Percentiles rank a stretch among this genome's conserved stretches.
These are phyloP conservation scores for Lepetodrilus schrolli DNA, from an alignment of 2,888 invertebrate species.

Conservation along the genomic window DNA sequence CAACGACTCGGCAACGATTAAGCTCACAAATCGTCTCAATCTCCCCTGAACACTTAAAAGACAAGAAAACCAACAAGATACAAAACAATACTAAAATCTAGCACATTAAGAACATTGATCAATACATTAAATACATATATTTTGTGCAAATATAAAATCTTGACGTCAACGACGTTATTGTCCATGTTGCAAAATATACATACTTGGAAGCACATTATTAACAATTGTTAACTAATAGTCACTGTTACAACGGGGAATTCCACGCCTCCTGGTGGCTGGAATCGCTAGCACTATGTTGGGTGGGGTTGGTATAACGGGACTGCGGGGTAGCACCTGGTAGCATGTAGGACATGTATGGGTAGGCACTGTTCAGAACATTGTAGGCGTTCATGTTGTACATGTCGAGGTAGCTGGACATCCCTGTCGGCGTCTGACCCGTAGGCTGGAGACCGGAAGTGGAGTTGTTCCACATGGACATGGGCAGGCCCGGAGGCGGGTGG, in stretches of 20 bases:
- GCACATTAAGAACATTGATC: too few relatives aligned
- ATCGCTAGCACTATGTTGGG: neutral
- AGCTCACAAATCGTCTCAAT: too few relatives aligned
- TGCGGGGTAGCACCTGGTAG: neutral
- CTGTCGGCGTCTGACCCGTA: conserved; percentile 10
- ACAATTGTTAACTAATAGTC: too few relatives aligned
- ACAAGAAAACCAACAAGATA: too few relatives aligned
- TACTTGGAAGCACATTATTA: too few relatives aligned
- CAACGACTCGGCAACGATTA: too few relatives aligned
- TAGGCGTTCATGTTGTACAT: conserved; percentile 17
- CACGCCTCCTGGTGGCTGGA: neutral
- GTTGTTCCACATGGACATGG: neutral
- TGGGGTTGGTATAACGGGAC: neutral
- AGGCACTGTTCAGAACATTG: neutral
- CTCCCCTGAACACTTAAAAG: too few relatives aligned
- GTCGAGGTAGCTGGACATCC: neutral
- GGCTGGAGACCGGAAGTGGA: neutral
- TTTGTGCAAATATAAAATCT: too few relatives aligned
- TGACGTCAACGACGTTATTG: too few relatives aligned
- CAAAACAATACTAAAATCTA: too few relatives aligned
- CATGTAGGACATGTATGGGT: conserved; percentile 15
- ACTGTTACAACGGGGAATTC: neutral
- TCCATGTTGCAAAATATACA: too few relatives aligned
- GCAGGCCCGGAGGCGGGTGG: neutral
- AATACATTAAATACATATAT: too few relatives aligned